Conservation (phyloP, 2,797 vertebrate genomes). For the Tokudaia tokunoshimensis region DNA sequence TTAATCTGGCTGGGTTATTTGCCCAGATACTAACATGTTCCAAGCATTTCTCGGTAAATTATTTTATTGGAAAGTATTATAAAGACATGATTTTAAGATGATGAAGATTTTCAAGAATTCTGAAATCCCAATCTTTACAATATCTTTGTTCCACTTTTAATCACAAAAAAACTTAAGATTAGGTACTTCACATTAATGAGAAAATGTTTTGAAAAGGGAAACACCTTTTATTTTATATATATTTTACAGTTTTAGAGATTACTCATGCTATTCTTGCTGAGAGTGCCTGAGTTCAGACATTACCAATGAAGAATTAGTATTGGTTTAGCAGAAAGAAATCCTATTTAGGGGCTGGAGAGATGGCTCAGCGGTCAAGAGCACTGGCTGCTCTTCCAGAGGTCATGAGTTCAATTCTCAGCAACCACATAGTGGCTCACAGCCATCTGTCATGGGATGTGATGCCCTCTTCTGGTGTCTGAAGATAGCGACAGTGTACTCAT, state of each 20-base stretch:
- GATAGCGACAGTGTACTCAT: too few species aligned
- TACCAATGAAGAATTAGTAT: not conserved
- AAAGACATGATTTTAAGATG: not conserved
- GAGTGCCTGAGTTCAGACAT: not conserved
- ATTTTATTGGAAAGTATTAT: not conserved
- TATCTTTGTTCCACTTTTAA: not conserved
- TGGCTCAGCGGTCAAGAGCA: too few species aligned
- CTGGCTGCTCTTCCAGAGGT: too few species aligned
- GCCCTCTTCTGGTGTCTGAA: too few species aligned
- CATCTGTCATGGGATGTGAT: too few species aligned
- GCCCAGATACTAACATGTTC: not conserved
- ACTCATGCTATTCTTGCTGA: slow-evolving; percentile 36
- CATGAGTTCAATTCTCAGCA: too few species aligned
- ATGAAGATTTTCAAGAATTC: not conserved
- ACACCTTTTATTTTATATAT: not conserved
- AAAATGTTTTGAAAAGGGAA: not conserved
- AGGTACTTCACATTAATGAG: not conserved
- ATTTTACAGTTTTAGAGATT: slow-evolving; percentile 13
- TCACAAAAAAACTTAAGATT: slow-evolving; percentile 21
- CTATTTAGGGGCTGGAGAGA: not conserved
- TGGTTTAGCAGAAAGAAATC: not conserved
- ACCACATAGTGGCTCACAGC: too few species aligned
- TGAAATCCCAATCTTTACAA: not conserved
- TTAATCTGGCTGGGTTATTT: slow-evolving; percentile 58
- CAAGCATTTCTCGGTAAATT: not conserved